Evolutionary conservation across 2,113 vertebrate species (phyloP).

Genomic region (Tylochromis polylepis): DNA sequence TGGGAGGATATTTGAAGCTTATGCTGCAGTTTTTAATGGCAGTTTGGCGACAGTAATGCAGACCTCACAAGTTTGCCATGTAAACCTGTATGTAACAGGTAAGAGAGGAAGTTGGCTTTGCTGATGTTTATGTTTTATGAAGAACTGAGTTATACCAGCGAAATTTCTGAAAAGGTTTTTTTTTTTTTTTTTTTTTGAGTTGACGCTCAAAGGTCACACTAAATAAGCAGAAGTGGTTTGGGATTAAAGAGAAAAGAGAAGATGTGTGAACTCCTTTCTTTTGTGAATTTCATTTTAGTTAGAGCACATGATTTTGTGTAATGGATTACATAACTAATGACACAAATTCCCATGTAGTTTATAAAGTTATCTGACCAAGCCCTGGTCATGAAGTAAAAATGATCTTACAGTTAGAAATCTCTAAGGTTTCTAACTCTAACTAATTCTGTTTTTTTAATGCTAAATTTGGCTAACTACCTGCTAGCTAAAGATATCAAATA

Average conservation of each 20-base stretch:
- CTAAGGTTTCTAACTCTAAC: fast-evolving
- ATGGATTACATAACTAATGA: neutral
- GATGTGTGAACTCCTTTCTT: neutral
- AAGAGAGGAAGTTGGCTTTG: neutral
- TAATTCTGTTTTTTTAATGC: neutral
- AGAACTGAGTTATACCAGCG: neutral
- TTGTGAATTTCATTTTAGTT: neutral
- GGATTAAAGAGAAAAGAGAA: neutral
- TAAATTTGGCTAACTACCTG: neutral
- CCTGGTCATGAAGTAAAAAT: neutral
- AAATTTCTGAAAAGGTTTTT: neutral
- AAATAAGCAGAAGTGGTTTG: neutral
- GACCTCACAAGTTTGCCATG: neutral
- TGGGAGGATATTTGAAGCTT: neutral
- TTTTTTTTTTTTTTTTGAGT: no score
- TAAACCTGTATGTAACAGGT: neutral
- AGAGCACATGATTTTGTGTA: neutral
- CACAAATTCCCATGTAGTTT: neutral
- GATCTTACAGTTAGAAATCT: neutral
- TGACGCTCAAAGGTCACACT: neutral
- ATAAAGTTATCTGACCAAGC: neutral
- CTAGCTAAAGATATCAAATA: neutral
- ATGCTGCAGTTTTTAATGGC: neutral
- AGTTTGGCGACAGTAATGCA: neutral
- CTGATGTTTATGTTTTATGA: neutral